phyloP scores from a whole-genome alignment of 1,140 invertebrate species.

The Polyergus mexicanus region DNA sequence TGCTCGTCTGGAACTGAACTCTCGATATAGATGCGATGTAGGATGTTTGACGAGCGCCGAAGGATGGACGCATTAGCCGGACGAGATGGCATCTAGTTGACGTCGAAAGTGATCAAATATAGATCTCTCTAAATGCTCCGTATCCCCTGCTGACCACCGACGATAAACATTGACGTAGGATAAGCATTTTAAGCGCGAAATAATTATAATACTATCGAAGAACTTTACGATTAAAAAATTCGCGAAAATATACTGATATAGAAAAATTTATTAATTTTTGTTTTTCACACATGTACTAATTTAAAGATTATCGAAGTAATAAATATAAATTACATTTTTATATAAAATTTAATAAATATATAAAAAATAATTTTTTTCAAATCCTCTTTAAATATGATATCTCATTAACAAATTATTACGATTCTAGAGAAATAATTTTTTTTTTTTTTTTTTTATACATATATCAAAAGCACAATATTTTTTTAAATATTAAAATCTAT shows the following conservation, averaged over 20 bases:
- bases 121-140: constrained; percentile 78
- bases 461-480: background rate
- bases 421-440: background rate
- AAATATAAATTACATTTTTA: background rate
- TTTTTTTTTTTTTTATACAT: too few relatives aligned
- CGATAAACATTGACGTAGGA: constrained; percentile 73
- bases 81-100: constrained; percentile 76
- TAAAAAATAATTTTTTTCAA: background rate
- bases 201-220: constrained; percentile 64
- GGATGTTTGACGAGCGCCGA: constrained; percentile 78
- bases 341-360: background rate
- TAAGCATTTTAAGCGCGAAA: constrained; percentile 53
- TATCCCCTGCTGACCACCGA: constrained; percentile 50
- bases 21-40: constrained; percentile 73
- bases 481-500: background rate
- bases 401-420: background rate
- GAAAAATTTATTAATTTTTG: background rate
- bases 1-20: constrained; percentile 71
- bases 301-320: background rate
- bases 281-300: background rate
- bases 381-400: background rate
- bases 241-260: background rate
- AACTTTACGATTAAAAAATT: constrained; percentile 25
- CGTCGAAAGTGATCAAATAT: constrained; percentile 81
- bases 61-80: constrained; percentile 79